phyloP scores from a whole-genome alignment of 2,797 vertebrate genomes.

The Neosilurus mollespiculum region DNA sequence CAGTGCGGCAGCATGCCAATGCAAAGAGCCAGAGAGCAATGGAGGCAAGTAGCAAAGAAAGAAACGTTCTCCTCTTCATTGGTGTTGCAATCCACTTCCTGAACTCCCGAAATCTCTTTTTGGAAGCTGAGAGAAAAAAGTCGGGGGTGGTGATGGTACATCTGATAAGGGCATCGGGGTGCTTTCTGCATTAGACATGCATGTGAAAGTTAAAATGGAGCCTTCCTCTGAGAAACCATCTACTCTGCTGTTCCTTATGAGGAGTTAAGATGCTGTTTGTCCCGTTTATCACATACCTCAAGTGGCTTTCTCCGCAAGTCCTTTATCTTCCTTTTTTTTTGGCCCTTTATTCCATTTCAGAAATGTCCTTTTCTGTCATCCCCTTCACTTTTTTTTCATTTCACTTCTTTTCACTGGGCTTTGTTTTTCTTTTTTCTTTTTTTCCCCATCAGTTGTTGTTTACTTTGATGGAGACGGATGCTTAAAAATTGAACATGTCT shows the following conservation, averaged over 20 bases:
- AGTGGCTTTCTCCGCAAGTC: not conserved
- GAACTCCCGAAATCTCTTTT: not conserved
- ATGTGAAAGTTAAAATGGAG: not conserved
- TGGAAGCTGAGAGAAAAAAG: not conserved
- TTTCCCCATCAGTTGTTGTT: not conserved
- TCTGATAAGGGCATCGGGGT: not conserved
- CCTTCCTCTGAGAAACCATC: not conserved
- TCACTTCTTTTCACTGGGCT: not conserved
- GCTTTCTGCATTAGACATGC: constrained; percentile 2
- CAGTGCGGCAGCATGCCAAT: constrained; percentile 43
- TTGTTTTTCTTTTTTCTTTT: not conserved
- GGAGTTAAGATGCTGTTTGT: constrained; percentile 9
- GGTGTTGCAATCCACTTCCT: not conserved
- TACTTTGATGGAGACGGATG: not conserved
- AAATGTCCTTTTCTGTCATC: not conserved
- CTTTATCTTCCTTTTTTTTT: constrained; percentile 10
- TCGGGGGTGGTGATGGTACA: not conserved
- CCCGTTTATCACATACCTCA: not conserved
- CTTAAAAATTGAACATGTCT: not conserved
- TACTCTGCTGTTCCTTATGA: not conserved
- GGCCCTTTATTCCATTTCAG: constrained; percentile 6
- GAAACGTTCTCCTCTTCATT: not conserved
- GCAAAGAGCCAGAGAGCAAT: constrained; percentile 30
- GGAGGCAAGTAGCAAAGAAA: constrained; percentile 17
- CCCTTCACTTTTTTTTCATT: not conserved